Conservation (phyloP, 2,888 invertebrate species). For the Piscicola geometra region DNA sequence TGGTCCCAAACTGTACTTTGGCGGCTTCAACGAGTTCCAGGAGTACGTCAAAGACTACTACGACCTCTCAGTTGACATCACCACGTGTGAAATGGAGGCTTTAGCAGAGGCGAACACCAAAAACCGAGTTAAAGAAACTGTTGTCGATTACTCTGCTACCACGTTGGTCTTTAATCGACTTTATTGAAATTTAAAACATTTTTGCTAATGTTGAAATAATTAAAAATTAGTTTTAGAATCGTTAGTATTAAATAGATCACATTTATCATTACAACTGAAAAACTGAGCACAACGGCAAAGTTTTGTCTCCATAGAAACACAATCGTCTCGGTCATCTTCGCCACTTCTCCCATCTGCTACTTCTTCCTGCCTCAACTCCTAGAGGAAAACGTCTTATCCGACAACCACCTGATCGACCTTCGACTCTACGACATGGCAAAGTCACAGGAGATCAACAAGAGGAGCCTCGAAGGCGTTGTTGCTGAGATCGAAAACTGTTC, state of each 20-base stretch:
- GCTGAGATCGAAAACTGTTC: slow-evolving; percentile 32
- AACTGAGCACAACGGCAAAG: neutral
- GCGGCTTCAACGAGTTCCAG: slow-evolving; percentile 55
- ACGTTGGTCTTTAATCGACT: neutral
- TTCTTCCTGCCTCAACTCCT: slow-evolving; percentile 46
- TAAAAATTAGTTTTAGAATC: no score
- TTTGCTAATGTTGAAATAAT: no score
- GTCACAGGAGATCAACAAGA: neutral
- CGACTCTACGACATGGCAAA: slow-evolving; percentile 46
- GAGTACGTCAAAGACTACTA: slow-evolving; percentile 54
- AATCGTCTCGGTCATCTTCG: slow-evolving; percentile 51
- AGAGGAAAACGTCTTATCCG: slow-evolving; percentile 51
- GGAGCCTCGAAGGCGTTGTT: neutral
- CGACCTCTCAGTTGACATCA: slow-evolving; percentile 49
- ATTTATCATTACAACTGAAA: no score
- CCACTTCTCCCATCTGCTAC: slow-evolving; percentile 48
- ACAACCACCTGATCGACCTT: slow-evolving; percentile 48
- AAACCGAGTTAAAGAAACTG: slow-evolving; percentile 26
- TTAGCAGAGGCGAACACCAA: slow-evolving; percentile 50
- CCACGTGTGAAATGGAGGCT: slow-evolving; percentile 49
- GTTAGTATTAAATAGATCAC: no score
- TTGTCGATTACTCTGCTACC: neutral
- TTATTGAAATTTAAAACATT: neutral
- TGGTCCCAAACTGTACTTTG: slow-evolving; percentile 55
- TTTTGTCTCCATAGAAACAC: no score